Evolutionary conservation across 2,888 invertebrate genomes (phyloP), one percentile per base, ranked within the genome.

Genomic region (Seira musarum): DNA sequence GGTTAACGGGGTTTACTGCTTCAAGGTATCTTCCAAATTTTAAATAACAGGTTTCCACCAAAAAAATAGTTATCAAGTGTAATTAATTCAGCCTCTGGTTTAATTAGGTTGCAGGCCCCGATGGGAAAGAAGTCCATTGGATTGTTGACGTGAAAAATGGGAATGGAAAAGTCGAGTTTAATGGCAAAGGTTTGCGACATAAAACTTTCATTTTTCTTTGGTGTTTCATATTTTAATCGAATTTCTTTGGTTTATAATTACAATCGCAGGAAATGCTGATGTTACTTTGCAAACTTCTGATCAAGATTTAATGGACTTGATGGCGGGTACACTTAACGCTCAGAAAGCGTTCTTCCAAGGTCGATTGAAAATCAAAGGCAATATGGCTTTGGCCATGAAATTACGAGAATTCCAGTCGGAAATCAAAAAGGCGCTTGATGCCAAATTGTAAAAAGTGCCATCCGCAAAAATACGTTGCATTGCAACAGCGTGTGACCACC

Each of bases 341-440:
- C 98, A 99, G 89, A 97, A 97, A 89, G 97, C 97, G 1, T 96
- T 96, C 89, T 96, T 96, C 92, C 95, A 98, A 89, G 98, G 98
- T 17, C 98, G 98, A 90, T 88, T 91, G 84, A 87, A 87, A 46
- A 93, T 96, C 77, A 98, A 98, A 90, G 94, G 99, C 80, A 95
- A 97, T 88, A 98, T 98, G 40, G 97, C 96, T 0, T 90, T 98
- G 61, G 98, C 98, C 1, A 95, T 98, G 94, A 98, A 97, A 89
- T 90, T 99, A 78, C 93, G 94, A 21, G 95, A 96, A 84, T 89
- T 97, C 82, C 95, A 96, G 70, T 85, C 87, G 8, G 84, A 87
- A 78, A 87, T 87, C 49, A 86, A 86, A 21, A 84, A 88, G 81
- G 87, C 88, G n/a, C 87, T 88, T 2, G 40, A 80, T 60, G 76